A percentile compares a stretch with the other conserved stretches of the same genome.
Conservation (phyloP, 2,888 invertebrate genomes). For the Phlogophora meticulosa region DNA sequence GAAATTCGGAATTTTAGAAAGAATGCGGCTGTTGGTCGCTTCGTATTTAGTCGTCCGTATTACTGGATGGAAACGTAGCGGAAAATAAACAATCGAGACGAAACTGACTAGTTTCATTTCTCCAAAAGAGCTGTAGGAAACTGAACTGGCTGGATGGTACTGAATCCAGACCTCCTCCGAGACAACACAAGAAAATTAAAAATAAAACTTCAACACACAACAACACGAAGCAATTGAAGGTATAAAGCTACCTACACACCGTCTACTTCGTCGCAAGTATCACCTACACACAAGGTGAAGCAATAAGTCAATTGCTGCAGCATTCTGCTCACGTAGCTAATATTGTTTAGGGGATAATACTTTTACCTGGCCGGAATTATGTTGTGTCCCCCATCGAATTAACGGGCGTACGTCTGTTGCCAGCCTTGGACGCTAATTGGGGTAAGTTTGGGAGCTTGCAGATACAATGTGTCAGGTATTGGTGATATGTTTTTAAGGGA, state of each 20-base stretch:
- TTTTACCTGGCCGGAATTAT: slow-evolving; percentile 85
- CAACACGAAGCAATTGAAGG: slow-evolving; percentile 12
- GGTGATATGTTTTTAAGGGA: slow-evolving; percentile 11
- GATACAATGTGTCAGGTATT: slow-evolving; percentile 17
- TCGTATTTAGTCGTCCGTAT: neutral
- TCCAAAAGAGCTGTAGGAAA: neutral
- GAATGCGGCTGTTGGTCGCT: slow-evolving; percentile 3
- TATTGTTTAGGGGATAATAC: slow-evolving; percentile 85
- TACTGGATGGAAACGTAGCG: neutral
- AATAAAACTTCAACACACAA: neutral
- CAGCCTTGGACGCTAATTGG: slow-evolving; percentile 49
- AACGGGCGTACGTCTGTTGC: slow-evolving; percentile 72
- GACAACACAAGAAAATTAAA: neutral
- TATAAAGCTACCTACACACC: slow-evolving; percentile 21
- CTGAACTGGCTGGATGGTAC: neutral
- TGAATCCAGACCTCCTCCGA: too few species aligned
- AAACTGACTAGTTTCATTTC: neutral
- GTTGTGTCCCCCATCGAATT: slow-evolving; percentile 81
- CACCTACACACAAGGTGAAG: slow-evolving; percentile 40
- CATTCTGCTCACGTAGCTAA: slow-evolving; percentile 84
- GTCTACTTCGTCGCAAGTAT: slow-evolving; percentile 36
- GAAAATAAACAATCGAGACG: too few species aligned
- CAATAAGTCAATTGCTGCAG: slow-evolving; percentile 78
- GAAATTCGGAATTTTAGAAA: slow-evolving; percentile 21
- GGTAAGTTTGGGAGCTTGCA: slow-evolving; percentile 36